Conservation (phyloP, 2,888 invertebrate species). For the Troides oblongomaculatus region DNA sequence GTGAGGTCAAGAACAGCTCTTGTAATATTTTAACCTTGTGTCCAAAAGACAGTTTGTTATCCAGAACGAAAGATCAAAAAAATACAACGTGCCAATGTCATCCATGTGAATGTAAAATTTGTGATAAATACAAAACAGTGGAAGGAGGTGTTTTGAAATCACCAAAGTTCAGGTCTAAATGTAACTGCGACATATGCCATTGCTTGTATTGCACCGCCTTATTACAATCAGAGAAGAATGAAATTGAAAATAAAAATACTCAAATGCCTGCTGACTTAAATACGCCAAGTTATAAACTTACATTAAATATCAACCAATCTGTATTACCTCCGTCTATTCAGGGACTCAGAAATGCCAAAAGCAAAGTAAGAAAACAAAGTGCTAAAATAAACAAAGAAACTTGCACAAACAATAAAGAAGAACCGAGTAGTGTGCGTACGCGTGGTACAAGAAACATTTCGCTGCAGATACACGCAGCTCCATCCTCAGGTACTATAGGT, state of each 20-base stretch:
- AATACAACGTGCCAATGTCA: conserved; percentile 16
- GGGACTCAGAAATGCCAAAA: background rate
- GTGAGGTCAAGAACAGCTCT: background rate
- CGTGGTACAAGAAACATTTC: background rate
- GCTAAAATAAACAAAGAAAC: background rate
- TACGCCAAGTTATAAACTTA: background rate
- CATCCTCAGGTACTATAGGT: background rate
- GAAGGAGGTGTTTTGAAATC: conserved; percentile 18
- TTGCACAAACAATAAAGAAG: background rate
- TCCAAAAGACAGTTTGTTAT: conserved; percentile 3
- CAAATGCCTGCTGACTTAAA: background rate
- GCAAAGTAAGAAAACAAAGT: background rate
- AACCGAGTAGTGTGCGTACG: background rate
- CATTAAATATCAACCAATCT: conserved; percentile 1
- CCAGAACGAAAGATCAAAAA: conserved; percentile 2
- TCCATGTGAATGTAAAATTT: conserved; percentile 28
- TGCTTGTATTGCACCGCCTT: conserved; percentile 17
- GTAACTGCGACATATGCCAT: conserved; percentile 17
- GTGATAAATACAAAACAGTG: conserved; percentile 12
- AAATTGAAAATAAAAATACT: conserved; percentile 25
- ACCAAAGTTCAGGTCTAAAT: conserved; percentile 20
- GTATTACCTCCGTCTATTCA: conserved; percentile 8
- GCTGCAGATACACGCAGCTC: background rate
- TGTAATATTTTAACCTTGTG: background rate
- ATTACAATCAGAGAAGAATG: conserved; percentile 31